Base-by-base conservation (phyloP, 2,888 invertebrate genomes). In the Sesamia inferens region DNA sequence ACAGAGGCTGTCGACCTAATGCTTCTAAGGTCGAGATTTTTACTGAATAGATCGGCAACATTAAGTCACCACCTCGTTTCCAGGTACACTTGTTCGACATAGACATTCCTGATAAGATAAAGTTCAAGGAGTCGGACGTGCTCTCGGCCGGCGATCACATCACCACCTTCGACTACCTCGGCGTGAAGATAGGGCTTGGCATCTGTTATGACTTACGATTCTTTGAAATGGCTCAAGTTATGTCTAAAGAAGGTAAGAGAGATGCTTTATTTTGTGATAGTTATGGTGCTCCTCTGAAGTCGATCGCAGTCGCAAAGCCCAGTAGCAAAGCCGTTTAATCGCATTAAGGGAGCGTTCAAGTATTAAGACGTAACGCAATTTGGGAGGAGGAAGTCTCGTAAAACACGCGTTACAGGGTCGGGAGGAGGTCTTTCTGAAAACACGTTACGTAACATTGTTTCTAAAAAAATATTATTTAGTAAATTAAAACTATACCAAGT, bases 201-300 rank as follows among this genome's bases (percentile, higher is more conserved):
- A 98, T 99, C 88, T 99, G 99, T 90, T 99, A 99, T 92, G 99
- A 99, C 90, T 96, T 99, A 70, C 96, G 99, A 31, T 99, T 99
- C 93, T 97, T 98, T 76, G 99, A 99, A 95, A 96, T 99, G 97
- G 98, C 99, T 0, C 97, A 97, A 75, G 87, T 98, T 8, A 98
- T 98, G 94, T 96, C 98, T 7, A 96, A 97, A 64, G 51, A 82
- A 76, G 87, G 86, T 82, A 69, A 58, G 64, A n/a, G 0, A 7
- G 1, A 44, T 16, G 10, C 19, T 64, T 13, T 44, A 62, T 64
- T 24, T 63, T 19, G 13, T 6, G 10, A 5, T 19, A 0, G 11
- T 63, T 3, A 6, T 16, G 14, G 10, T 42, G 61, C n/a, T 39
- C 61, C 14, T 42, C 16, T 14, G 22, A 22, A 42, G 14, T 8